A percentile compares a stretch with the other conserved stretches of the same genome.
Conservation (phyloP, 2,888 invertebrate species). For the Belgica antarctica region DNA sequence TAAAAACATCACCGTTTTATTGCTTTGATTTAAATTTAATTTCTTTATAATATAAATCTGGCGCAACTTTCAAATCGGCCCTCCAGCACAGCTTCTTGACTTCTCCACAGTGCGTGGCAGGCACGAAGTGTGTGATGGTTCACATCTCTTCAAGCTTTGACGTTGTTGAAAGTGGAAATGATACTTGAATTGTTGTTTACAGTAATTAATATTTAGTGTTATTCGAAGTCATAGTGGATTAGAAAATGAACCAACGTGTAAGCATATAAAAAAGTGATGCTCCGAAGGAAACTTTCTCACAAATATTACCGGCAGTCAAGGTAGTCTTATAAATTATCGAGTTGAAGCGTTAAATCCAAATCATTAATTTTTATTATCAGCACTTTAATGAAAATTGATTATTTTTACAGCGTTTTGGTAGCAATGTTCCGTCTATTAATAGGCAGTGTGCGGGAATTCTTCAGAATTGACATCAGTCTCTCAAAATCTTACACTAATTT, state of each 20-base stretch:
- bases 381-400: conserved; percentile 21
- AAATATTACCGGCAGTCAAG: not conserved
- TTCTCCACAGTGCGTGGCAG: not conserved
- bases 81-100: conserved; percentile 2
- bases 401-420: not conserved
- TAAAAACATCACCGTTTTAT: no score
- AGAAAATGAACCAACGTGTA: not conserved
- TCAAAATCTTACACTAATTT: conserved; percentile 30
- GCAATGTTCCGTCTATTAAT: not conserved
- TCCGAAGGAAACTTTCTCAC: not conserved
- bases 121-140: conserved; percentile 12
- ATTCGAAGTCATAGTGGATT: conserved; percentile 1
- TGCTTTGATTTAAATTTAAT: no score
- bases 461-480: conserved; percentile 8
- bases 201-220: conserved; percentile 31
- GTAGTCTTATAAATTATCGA: not conserved
- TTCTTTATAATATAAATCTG: no score
- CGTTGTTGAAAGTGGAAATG: conserved; percentile 15
- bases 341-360: conserved; percentile 18
- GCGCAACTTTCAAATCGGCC: not conserved
- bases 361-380: conserved; percentile 28
- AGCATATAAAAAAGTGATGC: not conserved
- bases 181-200: conserved; percentile 24
- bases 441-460: not conserved
- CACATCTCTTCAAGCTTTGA: conserved; percentile 8